Conservation (phyloP, 2,888 invertebrate species). For the Scaptomyza reducta region DNA sequence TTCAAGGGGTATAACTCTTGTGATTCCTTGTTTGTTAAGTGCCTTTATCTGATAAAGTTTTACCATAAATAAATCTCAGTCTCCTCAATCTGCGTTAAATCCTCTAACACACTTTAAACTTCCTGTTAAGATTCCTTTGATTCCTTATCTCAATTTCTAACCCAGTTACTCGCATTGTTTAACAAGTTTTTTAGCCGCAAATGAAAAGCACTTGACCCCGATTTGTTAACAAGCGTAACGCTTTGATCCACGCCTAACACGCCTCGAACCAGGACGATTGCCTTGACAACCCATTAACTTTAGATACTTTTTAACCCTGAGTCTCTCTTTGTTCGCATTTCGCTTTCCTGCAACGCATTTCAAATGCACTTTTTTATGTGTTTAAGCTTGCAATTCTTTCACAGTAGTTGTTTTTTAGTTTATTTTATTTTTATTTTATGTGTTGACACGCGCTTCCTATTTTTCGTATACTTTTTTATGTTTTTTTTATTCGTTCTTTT, state of each 20-base stretch:
- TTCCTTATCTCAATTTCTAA: not conserved
- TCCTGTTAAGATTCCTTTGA: no score
- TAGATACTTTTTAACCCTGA: slow-evolving; percentile 3
- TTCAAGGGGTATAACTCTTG: not conserved
- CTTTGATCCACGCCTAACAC: slow-evolving; percentile 7
- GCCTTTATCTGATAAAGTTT: not conserved
- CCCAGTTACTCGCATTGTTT: slow-evolving; percentile 8
- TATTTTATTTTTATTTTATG: slow-evolving; percentile 18
- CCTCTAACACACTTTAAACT: no score
- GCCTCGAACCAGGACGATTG: slow-evolving; percentile 10
- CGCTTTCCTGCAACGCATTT: slow-evolving; percentile 20
- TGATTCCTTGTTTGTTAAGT: not conserved
- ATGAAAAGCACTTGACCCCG: slow-evolving; percentile 42
- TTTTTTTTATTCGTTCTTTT: slow-evolving; percentile 16
- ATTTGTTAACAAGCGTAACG: slow-evolving; percentile 21
- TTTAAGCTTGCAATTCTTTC: slow-evolving; percentile 7
- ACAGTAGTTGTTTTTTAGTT: slow-evolving; percentile 12
- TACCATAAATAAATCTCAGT: not conserved
- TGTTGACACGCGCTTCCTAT: slow-evolving; percentile 43
- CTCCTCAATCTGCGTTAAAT: no score
- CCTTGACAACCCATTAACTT: slow-evolving; percentile 28
- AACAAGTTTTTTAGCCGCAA: slow-evolving; percentile 7
- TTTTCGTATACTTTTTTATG: slow-evolving; percentile 24
- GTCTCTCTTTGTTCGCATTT: not conserved
- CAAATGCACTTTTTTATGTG: slow-evolving; percentile 55